Conservation (phyloP, 2,113 vertebrate genomes). For the Ctenodactylus gundi region DNA sequence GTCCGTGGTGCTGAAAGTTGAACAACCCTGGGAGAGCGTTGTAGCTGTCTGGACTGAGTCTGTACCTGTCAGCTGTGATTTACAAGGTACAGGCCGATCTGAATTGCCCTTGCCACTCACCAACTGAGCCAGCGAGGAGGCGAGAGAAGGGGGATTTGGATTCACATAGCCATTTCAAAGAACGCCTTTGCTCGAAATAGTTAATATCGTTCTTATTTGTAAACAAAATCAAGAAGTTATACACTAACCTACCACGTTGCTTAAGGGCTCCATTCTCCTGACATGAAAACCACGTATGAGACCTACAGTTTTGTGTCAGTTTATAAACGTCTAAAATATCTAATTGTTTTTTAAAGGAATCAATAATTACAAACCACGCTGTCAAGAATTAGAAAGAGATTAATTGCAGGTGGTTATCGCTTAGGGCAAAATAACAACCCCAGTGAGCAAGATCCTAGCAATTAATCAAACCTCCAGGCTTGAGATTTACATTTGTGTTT, state of each 20-base stretch:
- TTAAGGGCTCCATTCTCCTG: not conserved
- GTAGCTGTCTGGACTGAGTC: not conserved
- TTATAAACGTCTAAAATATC: slow-evolving; percentile 62
- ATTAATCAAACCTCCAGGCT: slow-evolving; percentile 64
- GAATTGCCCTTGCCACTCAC: slow-evolving; percentile 21
- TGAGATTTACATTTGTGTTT: slow-evolving; percentile 45
- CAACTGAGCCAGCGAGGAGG: not conserved
- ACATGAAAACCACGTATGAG: not conserved
- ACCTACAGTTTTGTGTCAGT: not conserved
- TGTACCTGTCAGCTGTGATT: slow-evolving; percentile 45
- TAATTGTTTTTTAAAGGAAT: slow-evolving; percentile 56
- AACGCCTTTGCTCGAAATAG: not conserved
- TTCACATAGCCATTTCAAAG: not conserved
- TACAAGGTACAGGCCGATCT: not conserved
- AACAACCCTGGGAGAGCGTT: accelerated
- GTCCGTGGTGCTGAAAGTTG: not conserved
- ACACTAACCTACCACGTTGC: not conserved
- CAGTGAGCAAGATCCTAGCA: slow-evolving; percentile 10
- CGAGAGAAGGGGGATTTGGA: not conserved
- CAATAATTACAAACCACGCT: slow-evolving; percentile 64
- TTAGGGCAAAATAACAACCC: slow-evolving; percentile 54
- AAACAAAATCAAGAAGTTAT: not conserved
- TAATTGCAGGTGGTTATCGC: slow-evolving; percentile 57
- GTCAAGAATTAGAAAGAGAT: slow-evolving; percentile 73
- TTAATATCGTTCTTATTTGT: not conserved